Conservation (phyloP, 2,797 vertebrate genomes). For the Hippopotamyrus pictus region DNA sequence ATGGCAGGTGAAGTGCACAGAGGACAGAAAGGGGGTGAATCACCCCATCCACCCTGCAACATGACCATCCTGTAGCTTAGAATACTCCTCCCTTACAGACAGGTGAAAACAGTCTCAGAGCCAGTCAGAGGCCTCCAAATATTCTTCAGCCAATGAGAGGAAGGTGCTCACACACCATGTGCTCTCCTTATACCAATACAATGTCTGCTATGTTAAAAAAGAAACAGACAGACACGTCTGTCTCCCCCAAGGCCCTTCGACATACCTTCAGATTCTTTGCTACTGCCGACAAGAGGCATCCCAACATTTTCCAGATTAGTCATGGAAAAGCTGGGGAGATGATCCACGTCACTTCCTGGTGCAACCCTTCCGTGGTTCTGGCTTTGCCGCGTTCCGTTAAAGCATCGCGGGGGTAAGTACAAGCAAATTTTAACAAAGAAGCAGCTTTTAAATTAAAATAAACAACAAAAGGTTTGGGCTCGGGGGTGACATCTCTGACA, state of each 20-base stretch:
- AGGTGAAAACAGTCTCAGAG: not conserved
- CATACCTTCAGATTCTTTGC: not conserved
- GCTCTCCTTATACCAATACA: not conserved
- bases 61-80: not conserved
- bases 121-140: not conserved
- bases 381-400: not conserved
- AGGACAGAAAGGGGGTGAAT: not conserved
- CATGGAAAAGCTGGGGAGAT: not conserved
- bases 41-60: not conserved
- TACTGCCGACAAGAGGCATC: not conserved
- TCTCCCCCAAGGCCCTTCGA: not conserved
- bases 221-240: not conserved
- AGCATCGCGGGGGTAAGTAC: not conserved
- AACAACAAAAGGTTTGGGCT: not conserved
- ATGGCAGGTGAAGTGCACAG: not conserved
- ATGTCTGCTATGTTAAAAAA: not conserved
- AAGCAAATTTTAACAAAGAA: not conserved
- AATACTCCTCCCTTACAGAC: not conserved
- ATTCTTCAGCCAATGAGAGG: not conserved
- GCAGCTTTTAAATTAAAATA: not conserved
- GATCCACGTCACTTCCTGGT: not conserved
- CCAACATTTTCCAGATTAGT: slow-evolving; percentile 6
- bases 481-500: not conserved
- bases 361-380: not conserved
- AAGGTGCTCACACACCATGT: not conserved